Percentiles rank a stretch among this genome's conserved stretches.
Evolutionary conservation across 2,888 invertebrate genomes (phyloP).

Genomic region (Flabesymbios commensalis): DNA sequence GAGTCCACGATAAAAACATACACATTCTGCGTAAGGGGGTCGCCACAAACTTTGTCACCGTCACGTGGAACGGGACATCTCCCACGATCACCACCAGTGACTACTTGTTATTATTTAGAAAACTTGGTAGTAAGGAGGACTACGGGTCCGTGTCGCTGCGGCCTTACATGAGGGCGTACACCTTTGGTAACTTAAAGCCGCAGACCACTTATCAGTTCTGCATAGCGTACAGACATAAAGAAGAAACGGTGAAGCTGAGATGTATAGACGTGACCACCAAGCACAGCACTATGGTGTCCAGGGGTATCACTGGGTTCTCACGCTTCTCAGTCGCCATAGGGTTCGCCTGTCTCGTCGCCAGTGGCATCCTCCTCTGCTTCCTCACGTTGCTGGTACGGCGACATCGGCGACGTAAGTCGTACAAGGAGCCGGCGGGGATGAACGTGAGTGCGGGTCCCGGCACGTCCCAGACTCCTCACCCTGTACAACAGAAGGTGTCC

Average conservation of each 20-base stretch:
- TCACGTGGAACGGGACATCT: conserved; percentile 19
- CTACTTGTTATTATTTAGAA: conserved; percentile 33
- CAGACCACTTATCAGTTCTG: conserved; percentile 62
- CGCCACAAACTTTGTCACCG: conserved; percentile 17
- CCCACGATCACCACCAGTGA: conserved; percentile 14
- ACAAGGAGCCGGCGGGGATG: conserved; percentile 48
- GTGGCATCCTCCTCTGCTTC: conserved; percentile 54
- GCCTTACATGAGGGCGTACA: conserved; percentile 55
- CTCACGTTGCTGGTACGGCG: conserved; percentile 51
- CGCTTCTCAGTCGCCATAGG: conserved; percentile 34
- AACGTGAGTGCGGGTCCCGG: background rate
- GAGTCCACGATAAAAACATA: conserved; percentile 40
- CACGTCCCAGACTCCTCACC: conserved; percentile 3
- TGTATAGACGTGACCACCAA: conserved; percentile 41
- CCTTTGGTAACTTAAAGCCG: conserved; percentile 59
- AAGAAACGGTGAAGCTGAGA: conserved; percentile 46
- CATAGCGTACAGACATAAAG: conserved; percentile 48
- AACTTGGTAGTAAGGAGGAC: conserved; percentile 46
- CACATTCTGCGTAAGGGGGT: conserved; percentile 1
- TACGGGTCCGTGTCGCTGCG: conserved; percentile 40
- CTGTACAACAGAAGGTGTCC: conserved; percentile 53
- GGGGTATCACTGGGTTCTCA: conserved; percentile 18
- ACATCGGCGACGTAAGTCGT: conserved; percentile 54
- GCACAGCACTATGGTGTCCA: conserved; percentile 14
- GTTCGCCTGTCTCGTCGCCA: conserved; percentile 41